These are phyloP conservation scores for Campoletis sonorensis DNA, from an alignment of 1,140 invertebrate species.

Conservation along the genomic window DNA sequence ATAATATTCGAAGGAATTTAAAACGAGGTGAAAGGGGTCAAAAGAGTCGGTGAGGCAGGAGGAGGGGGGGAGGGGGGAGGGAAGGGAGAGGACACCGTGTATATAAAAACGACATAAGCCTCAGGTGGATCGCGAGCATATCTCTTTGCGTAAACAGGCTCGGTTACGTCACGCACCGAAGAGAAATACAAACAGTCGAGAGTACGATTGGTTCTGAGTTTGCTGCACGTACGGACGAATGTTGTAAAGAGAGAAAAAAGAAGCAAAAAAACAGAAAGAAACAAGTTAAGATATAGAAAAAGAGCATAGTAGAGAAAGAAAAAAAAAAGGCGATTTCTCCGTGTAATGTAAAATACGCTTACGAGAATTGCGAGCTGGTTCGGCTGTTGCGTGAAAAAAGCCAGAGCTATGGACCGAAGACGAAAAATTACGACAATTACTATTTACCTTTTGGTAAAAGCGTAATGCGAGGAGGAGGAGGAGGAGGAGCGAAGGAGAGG, in stretches of 20 bases:
- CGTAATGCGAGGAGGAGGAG: neutral
- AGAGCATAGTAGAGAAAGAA: no score
- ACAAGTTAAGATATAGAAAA: neutral
- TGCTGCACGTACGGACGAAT: neutral
- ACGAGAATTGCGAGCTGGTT: no score
- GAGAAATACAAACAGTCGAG: neutral
- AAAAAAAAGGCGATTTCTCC: no score
- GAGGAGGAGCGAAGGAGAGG: neutral
- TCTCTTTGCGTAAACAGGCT: slow-evolving; percentile 53
- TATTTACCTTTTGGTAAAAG: neutral
- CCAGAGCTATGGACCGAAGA: neutral
- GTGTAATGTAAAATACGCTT: no score
- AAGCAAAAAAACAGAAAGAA: no score
- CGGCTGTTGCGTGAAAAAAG: neutral
- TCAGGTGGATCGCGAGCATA: slow-evolving; percentile 33
- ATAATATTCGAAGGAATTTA: no score
- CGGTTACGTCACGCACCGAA: slow-evolving; percentile 25
- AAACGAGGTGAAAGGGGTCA: no score
- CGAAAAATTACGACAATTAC: neutral
- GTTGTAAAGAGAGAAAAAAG: neutral
- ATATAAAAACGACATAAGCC: neutral
- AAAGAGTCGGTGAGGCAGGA: no score
- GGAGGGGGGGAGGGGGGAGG: no score
- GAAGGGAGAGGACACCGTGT: neutral
- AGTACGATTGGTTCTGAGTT: neutral